Conservation (phyloP, 2,888 invertebrate species). For the Steinernema scapterisci region DNA sequence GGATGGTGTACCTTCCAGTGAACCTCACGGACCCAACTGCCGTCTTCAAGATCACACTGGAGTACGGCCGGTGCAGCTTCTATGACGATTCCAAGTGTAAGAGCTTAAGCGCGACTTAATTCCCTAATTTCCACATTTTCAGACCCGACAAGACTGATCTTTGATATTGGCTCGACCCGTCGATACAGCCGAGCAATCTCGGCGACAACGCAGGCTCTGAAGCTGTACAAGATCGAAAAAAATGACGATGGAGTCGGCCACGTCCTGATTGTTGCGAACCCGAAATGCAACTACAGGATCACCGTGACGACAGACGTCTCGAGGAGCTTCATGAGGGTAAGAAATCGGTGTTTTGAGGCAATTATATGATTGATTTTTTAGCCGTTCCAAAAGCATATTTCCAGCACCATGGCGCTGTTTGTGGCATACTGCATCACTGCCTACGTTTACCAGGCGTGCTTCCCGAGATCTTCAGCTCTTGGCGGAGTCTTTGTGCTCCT, state of each 20-base stretch:
- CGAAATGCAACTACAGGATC: constrained; percentile 14
- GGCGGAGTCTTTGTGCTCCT: not conserved
- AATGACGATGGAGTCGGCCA: not conserved
- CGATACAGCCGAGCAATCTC: not conserved
- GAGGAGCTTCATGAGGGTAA: constrained; percentile 3
- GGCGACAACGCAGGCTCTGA: not conserved
- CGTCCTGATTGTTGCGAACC: constrained; percentile 13
- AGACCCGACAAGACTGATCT: constrained; percentile 16
- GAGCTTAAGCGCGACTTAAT: not conserved
- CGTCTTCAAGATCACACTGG: not conserved
- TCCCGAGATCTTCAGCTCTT: not conserved
- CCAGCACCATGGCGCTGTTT: constrained; percentile 1
- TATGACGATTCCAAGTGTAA: constrained; percentile 13
- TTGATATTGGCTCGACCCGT: not conserved
- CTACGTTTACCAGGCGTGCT: not conserved
- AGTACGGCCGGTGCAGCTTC: not conserved
- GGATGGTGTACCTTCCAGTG: constrained; percentile 4
- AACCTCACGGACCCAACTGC: constrained; percentile 16
- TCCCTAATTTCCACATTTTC: not conserved
- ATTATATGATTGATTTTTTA: not conserved
- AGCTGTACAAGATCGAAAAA: constrained; percentile 14
- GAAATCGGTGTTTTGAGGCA: not conserved
- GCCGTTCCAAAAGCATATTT: constrained; percentile 17
- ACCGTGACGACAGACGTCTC: not conserved
- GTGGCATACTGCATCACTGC: not conserved